Conservation (phyloP, 2,888 invertebrate genomes). For the Callimorpha dominula region DNA sequence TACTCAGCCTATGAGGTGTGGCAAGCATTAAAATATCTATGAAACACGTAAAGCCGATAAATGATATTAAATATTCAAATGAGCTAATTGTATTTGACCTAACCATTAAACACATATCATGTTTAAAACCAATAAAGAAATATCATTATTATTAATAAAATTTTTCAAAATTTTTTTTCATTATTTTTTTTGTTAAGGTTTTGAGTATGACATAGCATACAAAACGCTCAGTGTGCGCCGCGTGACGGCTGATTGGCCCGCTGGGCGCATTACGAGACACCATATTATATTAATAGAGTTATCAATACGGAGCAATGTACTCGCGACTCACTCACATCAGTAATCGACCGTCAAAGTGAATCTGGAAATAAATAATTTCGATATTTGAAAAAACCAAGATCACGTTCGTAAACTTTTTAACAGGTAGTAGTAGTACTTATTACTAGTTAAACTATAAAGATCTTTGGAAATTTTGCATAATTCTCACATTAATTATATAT, state of each 20-base stretch:
- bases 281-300: constrained; percentile 79
- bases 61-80: too few relatives aligned
- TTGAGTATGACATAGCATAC: constrained; percentile 27
- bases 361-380: background rate
- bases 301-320: constrained; percentile 80
- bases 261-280: constrained; percentile 66
- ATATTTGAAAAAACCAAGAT: background rate
- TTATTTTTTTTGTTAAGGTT: background rate
- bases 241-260: constrained; percentile 62
- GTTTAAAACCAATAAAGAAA: too few relatives aligned
- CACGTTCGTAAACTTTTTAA: background rate
- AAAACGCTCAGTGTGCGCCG: constrained; percentile 50
- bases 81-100: too few relatives aligned
- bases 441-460: background rate
- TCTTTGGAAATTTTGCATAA: background rate
- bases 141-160: background rate
- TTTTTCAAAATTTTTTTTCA: background rate
- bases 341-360: constrained; percentile 23
- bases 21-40: background rate
- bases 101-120: too few relatives aligned
- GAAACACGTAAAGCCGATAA: too few relatives aligned
- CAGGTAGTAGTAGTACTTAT: background rate
- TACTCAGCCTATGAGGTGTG: background rate
- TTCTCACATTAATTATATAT: background rate
- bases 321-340: constrained; percentile 47